Percentiles rank a stretch among this genome's conserved stretches.
Evolutionary conservation across 2,888 invertebrate species (phyloP).

Genomic region (Cephus spinipes): DNA sequence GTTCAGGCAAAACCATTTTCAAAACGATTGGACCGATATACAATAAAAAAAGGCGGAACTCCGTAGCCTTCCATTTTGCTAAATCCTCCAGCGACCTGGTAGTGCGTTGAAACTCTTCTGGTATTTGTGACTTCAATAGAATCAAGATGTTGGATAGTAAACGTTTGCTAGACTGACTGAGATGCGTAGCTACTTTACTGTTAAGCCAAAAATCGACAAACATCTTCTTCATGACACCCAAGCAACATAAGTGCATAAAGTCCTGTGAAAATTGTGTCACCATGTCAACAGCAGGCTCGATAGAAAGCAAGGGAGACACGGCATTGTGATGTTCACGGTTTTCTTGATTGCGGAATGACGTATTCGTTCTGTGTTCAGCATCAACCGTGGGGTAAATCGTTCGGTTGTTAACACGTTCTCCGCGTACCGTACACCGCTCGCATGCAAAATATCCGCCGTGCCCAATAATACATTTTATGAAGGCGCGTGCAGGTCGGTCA

Average conservation of each 20-base stretch:
- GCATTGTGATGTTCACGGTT: constrained; percentile 23
- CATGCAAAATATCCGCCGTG: constrained; percentile 24
- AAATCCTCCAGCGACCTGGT: constrained; percentile 24
- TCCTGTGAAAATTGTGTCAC: constrained; percentile 23
- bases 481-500: constrained; percentile 30
- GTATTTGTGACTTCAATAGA: constrained; percentile 25
- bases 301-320: constrained; percentile 20
- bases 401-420: constrained; percentile 14
- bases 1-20: constrained; percentile 24
- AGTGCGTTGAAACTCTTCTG: constrained; percentile 40
- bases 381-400: constrained; percentile 19
- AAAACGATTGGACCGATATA: constrained; percentile 42
- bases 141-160: constrained; percentile 9
- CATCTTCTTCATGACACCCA: constrained; percentile 22
- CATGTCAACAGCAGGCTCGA: constrained; percentile 19
- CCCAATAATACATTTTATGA: constrained; percentile 23
- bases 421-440: constrained; percentile 24
- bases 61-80: constrained; percentile 39
- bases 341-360: constrained; percentile 1
- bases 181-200: not conserved
- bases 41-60: constrained; percentile 37
- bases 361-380: constrained; percentile 12
- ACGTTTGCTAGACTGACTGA: constrained; percentile 4
- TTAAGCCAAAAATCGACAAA: constrained; percentile 18
- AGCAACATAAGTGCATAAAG: constrained; percentile 31